Base-by-base conservation (phyloP, 2,888 invertebrate species). In the Ennomos erosarius region DNA sequence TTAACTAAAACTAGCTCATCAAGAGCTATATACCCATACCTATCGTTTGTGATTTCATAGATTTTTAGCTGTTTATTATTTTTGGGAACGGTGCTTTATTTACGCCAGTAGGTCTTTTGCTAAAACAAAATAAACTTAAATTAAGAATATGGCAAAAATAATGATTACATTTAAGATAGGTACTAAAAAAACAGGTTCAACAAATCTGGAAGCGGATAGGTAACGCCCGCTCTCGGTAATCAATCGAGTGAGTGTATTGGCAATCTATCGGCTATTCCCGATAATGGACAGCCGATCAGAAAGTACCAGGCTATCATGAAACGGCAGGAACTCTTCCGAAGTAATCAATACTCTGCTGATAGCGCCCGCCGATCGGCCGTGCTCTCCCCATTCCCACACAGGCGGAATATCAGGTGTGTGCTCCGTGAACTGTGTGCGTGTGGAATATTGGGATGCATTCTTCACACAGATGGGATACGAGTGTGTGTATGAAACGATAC, bases 271-370 rank as follows among this genome's bases (percentile, higher is more conserved):
- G 79, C 81, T 79, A 84, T 87, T 81, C 67, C 80, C 90, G 81
- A 89, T 90, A 89, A 90, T 86, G 86, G 81, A 84, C 82, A 85
- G 81, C 82, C 79, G 88, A 90, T 90, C 86, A 86, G 86, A 82
- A 88, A 87, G 78, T 84, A 90, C 90, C 71, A 90, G 88, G 90
- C 66, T 45, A 46, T 9, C 84, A 90, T 73, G 64, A 71, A 13
- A 12, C 35, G 49, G 53, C 57, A 76, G 74, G 82, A 85, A 86
- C 60, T 78, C 75, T 88, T 80, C 74, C 88, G 88, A 89, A 88
- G 82, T 82, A 87, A 89, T 90, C 90, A 83, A 90, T 90, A 90
- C 61, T 71, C 26, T 16, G 39, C 59, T 47, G 59, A 60, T 60
- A 54, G 49, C 44, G 39, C 74, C 80, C 47, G 55, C 74, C 81